Evolutionary conservation across 2,888 invertebrate species (phyloP).

Genomic region (Drosophila tripunctata): DNA sequence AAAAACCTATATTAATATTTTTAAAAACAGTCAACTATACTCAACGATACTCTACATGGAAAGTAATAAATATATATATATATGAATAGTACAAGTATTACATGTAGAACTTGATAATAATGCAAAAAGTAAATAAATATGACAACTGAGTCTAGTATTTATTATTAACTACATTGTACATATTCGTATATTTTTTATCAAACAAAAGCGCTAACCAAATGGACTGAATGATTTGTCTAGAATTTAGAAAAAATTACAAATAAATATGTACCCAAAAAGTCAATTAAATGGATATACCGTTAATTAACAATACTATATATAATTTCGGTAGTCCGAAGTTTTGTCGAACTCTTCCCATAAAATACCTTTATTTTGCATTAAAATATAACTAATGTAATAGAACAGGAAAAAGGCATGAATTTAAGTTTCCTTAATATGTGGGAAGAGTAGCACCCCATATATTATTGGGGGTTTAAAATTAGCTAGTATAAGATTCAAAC

Average conservation of each 20-base stretch:
- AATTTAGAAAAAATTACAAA: neutral
- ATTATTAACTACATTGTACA: too few relatives aligned
- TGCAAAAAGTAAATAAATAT: neutral
- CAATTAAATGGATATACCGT: slow-evolving; percentile 54
- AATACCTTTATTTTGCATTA: neutral
- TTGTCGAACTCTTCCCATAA: slow-evolving; percentile 41
- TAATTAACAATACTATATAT: slow-evolving; percentile 29
- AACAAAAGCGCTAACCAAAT: neutral
- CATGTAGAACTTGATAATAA: slow-evolving; percentile 9
- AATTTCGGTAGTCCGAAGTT: slow-evolving; percentile 50
- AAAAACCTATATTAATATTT: slow-evolving; percentile 27
- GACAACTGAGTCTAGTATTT: too few relatives aligned
- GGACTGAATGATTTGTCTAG: neutral
- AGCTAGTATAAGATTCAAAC: slow-evolving; percentile 57
- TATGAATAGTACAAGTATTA: neutral
- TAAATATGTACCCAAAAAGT: slow-evolving; percentile 15
- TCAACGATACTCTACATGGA: too few relatives aligned
- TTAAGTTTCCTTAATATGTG: slow-evolving; percentile 1
- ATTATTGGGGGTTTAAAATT: slow-evolving; percentile 53
- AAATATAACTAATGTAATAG: neutral
- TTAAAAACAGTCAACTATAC: slow-evolving; percentile 25
- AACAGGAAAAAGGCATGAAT: neutral
- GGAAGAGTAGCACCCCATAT: slow-evolving; percentile 24
- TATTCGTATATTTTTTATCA: neutral
- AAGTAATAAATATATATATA: too few relatives aligned